A percentile compares a stretch with the other conserved stretches of the same genome.
These are phyloP conservation scores for Platynereis dumerilii DNA, from an alignment of 2,888 invertebrate genomes.

Conservation along the genomic window DNA sequence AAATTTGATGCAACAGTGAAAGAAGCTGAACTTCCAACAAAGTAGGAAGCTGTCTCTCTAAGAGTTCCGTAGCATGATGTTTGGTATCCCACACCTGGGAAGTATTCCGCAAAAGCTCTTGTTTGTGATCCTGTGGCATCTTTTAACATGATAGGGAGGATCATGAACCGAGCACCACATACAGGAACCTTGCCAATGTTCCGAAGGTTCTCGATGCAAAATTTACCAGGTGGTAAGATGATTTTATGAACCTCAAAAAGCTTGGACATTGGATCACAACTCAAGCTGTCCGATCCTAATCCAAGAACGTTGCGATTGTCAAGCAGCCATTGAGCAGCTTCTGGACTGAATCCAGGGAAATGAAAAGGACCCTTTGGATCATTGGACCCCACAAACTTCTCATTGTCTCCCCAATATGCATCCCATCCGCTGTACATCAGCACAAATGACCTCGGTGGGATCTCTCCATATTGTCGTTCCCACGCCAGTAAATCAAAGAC, in stretches of 20 bases:
- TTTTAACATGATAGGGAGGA: neutral
- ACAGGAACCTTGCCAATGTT: constrained; percentile 1
- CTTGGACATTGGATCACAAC: neutral
- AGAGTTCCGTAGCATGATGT: too few relatives aligned
- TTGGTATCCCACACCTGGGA: too few relatives aligned
- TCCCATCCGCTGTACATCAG: constrained; percentile 7
- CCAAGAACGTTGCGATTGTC: neutral
- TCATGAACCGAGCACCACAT: neutral
- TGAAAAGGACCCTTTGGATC: neutral
- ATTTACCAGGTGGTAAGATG: constrained; percentile 3
- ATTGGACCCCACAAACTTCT: neutral
- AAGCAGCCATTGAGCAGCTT: neutral
- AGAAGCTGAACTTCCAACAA: too few relatives aligned
- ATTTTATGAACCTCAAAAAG: neutral
- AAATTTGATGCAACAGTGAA: too few relatives aligned
- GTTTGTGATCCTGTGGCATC: neutral
- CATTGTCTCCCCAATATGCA: neutral
- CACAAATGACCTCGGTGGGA: neutral
- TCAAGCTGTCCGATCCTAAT: neutral
- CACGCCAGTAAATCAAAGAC: neutral
- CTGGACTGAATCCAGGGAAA: constrained; percentile 4
- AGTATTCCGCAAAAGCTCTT: neutral
- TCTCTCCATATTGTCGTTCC: neutral
- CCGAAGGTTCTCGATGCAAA: neutral
- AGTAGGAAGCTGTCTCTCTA: too few relatives aligned